Conservation (phyloP, 2,888 invertebrate genomes). For the Trilocha varians region DNA sequence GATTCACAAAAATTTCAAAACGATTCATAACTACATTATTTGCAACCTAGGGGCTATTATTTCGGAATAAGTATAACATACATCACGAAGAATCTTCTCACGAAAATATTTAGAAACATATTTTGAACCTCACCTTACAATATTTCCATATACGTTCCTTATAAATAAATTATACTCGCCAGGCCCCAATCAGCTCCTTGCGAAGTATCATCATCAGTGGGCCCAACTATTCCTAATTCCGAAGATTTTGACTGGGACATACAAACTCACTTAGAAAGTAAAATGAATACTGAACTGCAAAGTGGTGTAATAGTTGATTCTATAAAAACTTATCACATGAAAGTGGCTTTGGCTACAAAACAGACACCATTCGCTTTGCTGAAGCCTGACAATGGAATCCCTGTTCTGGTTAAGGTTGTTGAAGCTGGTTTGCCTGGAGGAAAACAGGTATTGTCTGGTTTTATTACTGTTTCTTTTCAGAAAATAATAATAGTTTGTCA, state of each 20-base stretch:
- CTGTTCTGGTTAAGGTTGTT: slow-evolving; percentile 79
- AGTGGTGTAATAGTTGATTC: slow-evolving; percentile 79
- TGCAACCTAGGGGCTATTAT: too few species aligned
- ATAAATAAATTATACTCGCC: slow-evolving; percentile 6
- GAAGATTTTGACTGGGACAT: not conserved
- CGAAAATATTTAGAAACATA: too few species aligned
- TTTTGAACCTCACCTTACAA: too few species aligned
- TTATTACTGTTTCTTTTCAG: too few species aligned
- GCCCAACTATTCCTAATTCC: too few species aligned
- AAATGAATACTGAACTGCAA: slow-evolving; percentile 18
- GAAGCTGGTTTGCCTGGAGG: slow-evolving; percentile 63
- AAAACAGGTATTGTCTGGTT: slow-evolving; percentile 64
- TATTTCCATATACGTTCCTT: too few species aligned
- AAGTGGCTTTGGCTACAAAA: slow-evolving; percentile 74
- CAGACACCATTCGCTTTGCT: slow-evolving; percentile 81
- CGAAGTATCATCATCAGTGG: slow-evolving; percentile 55
- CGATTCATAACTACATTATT: too few species aligned
- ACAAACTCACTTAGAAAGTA: not conserved
- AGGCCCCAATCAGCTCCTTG: slow-evolving; percentile 42
- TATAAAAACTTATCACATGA: slow-evolving; percentile 81
- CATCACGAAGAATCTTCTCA: too few species aligned
- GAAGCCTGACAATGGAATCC: slow-evolving; percentile 77
- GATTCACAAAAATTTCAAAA: too few species aligned
- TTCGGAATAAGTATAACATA: too few species aligned
- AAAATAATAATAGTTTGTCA: too few species aligned